Percentiles rank a stretch among this genome's conserved stretches.
Conservation (phyloP, 1,140 invertebrate genomes). For the Dendroctonus ponderosae region DNA sequence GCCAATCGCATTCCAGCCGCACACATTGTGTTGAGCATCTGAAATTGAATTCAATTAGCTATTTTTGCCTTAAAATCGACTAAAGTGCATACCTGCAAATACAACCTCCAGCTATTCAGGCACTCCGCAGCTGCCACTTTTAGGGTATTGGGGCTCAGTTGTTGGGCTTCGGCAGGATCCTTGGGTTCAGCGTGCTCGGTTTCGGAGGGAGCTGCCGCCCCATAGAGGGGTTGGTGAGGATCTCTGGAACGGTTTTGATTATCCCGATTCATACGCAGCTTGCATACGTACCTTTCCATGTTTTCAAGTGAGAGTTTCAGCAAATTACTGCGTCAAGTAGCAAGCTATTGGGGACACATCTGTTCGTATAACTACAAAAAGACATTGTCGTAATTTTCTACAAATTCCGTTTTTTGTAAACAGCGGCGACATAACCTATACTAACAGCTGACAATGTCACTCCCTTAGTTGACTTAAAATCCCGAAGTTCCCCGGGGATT, state of each 20-base stretch:
- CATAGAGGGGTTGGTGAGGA: slow-evolving; percentile 7
- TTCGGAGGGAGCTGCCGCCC: slow-evolving; percentile 2
- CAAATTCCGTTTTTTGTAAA: too few relatives aligned
- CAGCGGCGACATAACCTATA: too few relatives aligned
- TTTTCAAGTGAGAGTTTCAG: too few relatives aligned
- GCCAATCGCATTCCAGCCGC: slow-evolving; percentile 59
- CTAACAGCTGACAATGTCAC: too few relatives aligned
- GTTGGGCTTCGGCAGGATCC: slow-evolving; percentile 42
- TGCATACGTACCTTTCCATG: too few relatives aligned
- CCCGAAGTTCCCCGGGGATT: too few relatives aligned
- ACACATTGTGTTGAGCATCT: slow-evolving; percentile 63
- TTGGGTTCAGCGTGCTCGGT: slow-evolving; percentile 29
- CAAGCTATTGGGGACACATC: too few relatives aligned
- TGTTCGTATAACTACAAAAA: too few relatives aligned
- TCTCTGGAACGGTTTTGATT: neutral
- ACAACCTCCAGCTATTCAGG: slow-evolving; percentile 63
- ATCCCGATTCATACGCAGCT: too few relatives aligned
- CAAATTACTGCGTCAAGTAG: too few relatives aligned
- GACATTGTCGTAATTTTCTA: too few relatives aligned
- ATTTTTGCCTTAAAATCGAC: slow-evolving; percentile 12
- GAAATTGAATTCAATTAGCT: slow-evolving; percentile 15
- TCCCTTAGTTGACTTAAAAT: too few relatives aligned
- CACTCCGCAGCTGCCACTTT: slow-evolving; percentile 61
- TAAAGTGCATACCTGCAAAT: slow-evolving; percentile 56
- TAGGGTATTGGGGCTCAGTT: slow-evolving; percentile 49